Base-by-base conservation (phyloP, 2,888 invertebrate genomes). In the Conistra vaccinii region DNA sequence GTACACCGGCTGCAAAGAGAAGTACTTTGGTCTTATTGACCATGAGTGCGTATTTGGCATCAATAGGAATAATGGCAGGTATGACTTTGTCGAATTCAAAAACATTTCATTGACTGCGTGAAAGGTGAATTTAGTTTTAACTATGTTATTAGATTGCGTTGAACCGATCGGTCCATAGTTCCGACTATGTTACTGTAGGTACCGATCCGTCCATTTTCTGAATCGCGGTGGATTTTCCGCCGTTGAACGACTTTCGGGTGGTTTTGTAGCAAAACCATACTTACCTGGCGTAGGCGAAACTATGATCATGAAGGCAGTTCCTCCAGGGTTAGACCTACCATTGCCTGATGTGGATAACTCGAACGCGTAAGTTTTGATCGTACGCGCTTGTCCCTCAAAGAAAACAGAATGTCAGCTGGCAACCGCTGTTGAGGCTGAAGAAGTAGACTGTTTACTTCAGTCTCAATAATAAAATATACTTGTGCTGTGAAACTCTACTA, bases 41-140 rank as follows among this genome's bases (percentile, higher is more conserved):
- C 0, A 93, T 90, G 42, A 92, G 92, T 48, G 85, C 94, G 1
- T 93, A 93, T 69, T 83, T 95, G 10, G 20, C 70, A 0, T 81
- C 90, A 10, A 89, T 89, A 0, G 95, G 95, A 42, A 1, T 90
- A 0, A 95, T 96, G 95, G 95, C 95, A 81, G 90, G 95, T 95
- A 87, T 39, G 29, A 32, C 4, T 53, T 53, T 45, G 17, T 45
- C 17, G 5, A 17, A 17, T 17, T 45, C 14, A 45, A 45, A 45
- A 45, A 17, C 17, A 45, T 45, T 45, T 5, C 45, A 45, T 17
- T 45, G 45, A 45, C 45, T 45, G 45, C 17, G 1, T 45, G 45
- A 45, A 5, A 14, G 42, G 45, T 45, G 17, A 45, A 45, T 45
- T 42, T 42, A 42, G n/a, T n/a, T n/a, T n/a, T n/a, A n/a, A n/a